Evolutionary conservation across 2,113 vertebrate species (phyloP).

Genomic region (Rhegmatorhina hoffmannsi): DNA sequence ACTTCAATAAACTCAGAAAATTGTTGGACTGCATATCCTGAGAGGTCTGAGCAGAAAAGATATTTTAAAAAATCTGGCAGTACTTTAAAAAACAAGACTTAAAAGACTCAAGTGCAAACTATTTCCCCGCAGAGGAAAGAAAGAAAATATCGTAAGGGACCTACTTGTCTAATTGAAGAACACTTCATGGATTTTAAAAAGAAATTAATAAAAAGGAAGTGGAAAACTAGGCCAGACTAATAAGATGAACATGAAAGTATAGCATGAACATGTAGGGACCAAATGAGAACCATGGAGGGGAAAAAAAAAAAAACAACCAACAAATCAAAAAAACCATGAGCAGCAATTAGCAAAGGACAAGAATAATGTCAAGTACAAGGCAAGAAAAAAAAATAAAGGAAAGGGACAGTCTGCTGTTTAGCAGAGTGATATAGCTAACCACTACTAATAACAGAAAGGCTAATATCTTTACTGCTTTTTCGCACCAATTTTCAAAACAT

Average conservation of each 20-base stretch:
- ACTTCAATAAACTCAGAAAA: not conserved
- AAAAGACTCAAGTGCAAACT: not conserved
- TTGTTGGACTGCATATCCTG: not conserved
- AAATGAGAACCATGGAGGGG: not conserved
- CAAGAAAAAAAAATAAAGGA: not conserved
- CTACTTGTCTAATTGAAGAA: constrained; percentile 31
- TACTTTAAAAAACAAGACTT: not conserved
- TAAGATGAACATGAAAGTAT: constrained; percentile 31
- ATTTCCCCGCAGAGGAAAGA: not conserved
- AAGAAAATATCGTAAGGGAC: not conserved
- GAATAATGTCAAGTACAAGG: not conserved
- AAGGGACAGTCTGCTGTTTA: not conserved
- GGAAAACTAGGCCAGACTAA: constrained; percentile 32
- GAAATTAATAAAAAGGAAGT: not conserved
- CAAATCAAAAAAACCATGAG: not conserved
- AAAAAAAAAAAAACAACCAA: not conserved
- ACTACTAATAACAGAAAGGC: not conserved
- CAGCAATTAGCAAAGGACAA: not conserved
- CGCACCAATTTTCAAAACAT: not conserved
- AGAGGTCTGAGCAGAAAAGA: not conserved
- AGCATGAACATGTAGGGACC: not conserved
- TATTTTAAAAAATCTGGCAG: not conserved
- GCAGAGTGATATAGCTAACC: not conserved
- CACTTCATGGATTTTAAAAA: constrained; percentile 2
- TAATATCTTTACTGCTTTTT: not conserved